phyloP scores from a whole-genome alignment of 2,113 vertebrate genomes.

The Mus musculus region GRCm39 chr10:55700001-55700500 shows the following conservation, averaged over 20 bases:
- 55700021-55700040: too few species aligned
- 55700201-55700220: not conserved
- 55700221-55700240: not conserved
- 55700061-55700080: not conserved
- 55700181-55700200: not conserved
- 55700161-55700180: not conserved
- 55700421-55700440: not conserved
- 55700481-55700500: not conserved
- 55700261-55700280: not conserved
- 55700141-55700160: not conserved
- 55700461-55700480: not conserved
- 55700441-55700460: not conserved
- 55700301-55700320: not conserved
- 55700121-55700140: not conserved
- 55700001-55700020: too few species aligned
- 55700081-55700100: not conserved
- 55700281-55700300: not conserved
- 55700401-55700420: not conserved
- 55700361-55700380: not conserved
- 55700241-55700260: not conserved
- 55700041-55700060: not conserved
- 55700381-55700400: not conserved
- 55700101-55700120: not conserved
- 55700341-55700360: not conserved
- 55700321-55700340: not conserved